Percentiles rank a stretch among this genome's conserved stretches.
phyloP scores from a whole-genome alignment of 2,888 invertebrate genomes.

The Ceramica pisi region DNA sequence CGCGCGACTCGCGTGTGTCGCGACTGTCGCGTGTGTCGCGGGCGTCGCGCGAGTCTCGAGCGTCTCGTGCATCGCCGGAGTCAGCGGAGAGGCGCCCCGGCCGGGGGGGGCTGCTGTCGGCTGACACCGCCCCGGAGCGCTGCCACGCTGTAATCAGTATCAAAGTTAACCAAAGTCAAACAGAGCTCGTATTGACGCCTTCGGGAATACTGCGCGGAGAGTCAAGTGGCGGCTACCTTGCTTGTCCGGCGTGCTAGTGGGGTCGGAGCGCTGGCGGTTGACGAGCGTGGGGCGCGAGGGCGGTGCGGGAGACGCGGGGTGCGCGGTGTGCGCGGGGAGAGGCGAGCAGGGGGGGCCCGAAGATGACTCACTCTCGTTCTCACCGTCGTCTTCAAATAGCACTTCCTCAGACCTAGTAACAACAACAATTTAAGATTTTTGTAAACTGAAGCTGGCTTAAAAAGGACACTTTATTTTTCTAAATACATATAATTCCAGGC shows the following conservation, averaged over 20 bases:
- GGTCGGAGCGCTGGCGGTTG: constrained; percentile 59
- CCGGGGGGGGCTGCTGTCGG: constrained; percentile 80
- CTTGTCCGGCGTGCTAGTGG: constrained; percentile 29
- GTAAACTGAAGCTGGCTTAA: neutral
- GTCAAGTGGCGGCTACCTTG: constrained; percentile 32
- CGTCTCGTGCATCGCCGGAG: constrained; percentile 64
- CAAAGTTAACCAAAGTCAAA: constrained; percentile 38
- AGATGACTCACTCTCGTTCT: constrained; percentile 75
- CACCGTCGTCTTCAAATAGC: constrained; percentile 80
- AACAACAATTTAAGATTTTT: neutral
- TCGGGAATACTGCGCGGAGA: no score
- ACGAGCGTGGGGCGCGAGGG: constrained; percentile 48
- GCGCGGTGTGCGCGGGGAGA: constrained; percentile 48
- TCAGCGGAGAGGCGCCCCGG: constrained; percentile 68
- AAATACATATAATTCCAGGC: no score
- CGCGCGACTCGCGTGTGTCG: constrained; percentile 72
- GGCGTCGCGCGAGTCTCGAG: constrained; percentile 80
- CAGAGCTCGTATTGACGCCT: neutral
- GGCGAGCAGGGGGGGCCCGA: constrained; percentile 53
- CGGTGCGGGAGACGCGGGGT: constrained; percentile 43
- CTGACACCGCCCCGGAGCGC: constrained; percentile 80
- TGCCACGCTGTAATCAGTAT: constrained; percentile 69
- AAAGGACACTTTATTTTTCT: no score
- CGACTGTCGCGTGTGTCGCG: constrained; percentile 50
- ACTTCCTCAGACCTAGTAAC: constrained; percentile 79